phyloP scores from a whole-genome alignment of 2,113 vertebrate genomes.

The Dipodomys spectabilis region DNA sequence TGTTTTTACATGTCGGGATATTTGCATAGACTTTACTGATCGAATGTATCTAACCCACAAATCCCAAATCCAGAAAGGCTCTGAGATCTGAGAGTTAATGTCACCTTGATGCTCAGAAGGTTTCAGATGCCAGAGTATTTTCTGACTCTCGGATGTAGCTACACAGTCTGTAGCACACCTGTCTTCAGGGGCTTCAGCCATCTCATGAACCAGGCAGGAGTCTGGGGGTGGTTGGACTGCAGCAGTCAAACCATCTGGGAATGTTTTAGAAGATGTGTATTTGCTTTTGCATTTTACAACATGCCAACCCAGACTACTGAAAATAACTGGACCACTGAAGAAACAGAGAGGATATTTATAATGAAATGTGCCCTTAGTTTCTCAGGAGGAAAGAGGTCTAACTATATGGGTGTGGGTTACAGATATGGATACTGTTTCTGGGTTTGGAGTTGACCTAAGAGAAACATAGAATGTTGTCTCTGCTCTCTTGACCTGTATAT shows the following conservation, averaged over 20 bases:
- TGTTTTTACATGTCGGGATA: not conserved
- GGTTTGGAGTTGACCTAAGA: not conserved
- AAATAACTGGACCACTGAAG: conserved; percentile 40
- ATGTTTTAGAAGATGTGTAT: conserved; percentile 21
- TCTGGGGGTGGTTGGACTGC: not conserved
- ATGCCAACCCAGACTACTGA: conserved; percentile 51
- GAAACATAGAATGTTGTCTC: not conserved
- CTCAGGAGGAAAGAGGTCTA: not conserved
- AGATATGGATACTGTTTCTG: conserved; percentile 35
- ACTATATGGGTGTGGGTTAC: not conserved
- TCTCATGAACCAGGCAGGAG: not conserved
- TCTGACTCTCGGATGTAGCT: not conserved
- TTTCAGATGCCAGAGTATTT: not conserved
- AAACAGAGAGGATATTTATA: conserved; percentile 40
- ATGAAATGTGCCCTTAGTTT: conserved; percentile 24
- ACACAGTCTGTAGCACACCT: not conserved
- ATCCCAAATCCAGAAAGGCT: not conserved
- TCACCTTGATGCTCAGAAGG: no score
- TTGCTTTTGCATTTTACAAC: conserved; percentile 68
- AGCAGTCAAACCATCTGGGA: conserved; percentile 36
- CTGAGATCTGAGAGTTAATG: not conserved
- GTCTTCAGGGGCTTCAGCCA: not conserved
- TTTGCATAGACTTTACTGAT: not conserved
- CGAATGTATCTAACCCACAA: not conserved
- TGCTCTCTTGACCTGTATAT: not conserved